Percentiles rank a stretch among this genome's conserved stretches.
These are phyloP conservation scores for Cephus nigrinus DNA, from an alignment of 2,888 invertebrate genomes.

Conservation along the genomic window DNA sequence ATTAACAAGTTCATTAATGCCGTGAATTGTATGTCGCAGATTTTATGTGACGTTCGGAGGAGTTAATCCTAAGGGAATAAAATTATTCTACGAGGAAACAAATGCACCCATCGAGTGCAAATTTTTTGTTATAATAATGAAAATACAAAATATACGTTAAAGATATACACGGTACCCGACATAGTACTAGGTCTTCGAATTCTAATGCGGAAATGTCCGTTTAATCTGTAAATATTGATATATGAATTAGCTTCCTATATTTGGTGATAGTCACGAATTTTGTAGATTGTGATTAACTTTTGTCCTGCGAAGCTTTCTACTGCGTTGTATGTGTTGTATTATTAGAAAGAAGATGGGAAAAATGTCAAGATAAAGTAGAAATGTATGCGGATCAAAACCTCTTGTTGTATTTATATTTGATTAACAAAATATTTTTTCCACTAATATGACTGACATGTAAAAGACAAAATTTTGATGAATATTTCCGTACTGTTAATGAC, in stretches of 20 bases:
- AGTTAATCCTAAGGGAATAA: not conserved
- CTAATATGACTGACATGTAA: not conserved
- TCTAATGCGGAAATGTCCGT: not conserved
- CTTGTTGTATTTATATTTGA: no score
- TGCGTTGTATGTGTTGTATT: not conserved
- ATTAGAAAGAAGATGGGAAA: not conserved
- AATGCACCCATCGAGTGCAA: not conserved
- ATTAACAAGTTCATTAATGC: not conserved
- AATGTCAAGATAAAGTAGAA: not conserved
- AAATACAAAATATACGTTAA: not conserved
- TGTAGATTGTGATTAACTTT: not conserved
- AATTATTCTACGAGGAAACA: not conserved
- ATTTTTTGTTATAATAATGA: not conserved
- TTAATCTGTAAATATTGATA: not conserved
- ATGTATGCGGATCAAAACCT: not conserved
- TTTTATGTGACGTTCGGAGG: not conserved
- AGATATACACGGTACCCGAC: not conserved
- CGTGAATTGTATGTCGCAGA: not conserved
- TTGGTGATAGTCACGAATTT: not conserved
- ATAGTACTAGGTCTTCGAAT: not conserved
- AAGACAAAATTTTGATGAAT: no score
- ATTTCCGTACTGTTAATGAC: not conserved
- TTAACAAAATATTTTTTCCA: not conserved
- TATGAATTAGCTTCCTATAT: not conserved
- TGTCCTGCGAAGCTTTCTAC: not conserved